Conservation (phyloP, 2,888 invertebrate species). For the Leucophenga montana region DNA sequence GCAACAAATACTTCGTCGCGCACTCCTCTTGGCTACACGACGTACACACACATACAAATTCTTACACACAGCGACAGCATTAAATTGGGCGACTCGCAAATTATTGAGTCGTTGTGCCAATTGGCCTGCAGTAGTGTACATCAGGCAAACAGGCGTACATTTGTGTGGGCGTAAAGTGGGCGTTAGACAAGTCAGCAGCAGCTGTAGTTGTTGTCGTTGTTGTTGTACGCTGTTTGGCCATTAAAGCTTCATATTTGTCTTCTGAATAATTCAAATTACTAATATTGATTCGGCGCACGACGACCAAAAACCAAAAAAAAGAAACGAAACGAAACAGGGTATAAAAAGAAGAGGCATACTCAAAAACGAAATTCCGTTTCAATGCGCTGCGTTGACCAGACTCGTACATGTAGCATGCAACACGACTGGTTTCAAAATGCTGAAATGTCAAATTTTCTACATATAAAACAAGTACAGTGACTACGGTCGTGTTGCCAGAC, state of each 20-base stretch:
- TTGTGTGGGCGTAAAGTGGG: slow-evolving; percentile 8
- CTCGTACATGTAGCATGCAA: neutral
- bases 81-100: slow-evolving; percentile 65
- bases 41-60: too few species aligned
- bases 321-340: too few species aligned
- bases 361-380: slow-evolving; percentile 11
- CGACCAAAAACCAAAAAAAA: slow-evolving; percentile 61
- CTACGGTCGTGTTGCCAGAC: too few species aligned
- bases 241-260: slow-evolving; percentile 73
- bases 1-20: slow-evolving; percentile 2
- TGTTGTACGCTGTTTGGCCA: slow-evolving; percentile 69
- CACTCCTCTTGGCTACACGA: slow-evolving; percentile 31
- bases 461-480: slow-evolving; percentile 24
- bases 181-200: neutral
- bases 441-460: slow-evolving; percentile 48
- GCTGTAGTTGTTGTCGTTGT: slow-evolving; percentile 14
- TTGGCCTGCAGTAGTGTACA: slow-evolving; percentile 27
- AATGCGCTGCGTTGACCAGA: slow-evolving; percentile 28
- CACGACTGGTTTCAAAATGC: slow-evolving; percentile 39
- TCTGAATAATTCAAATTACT: slow-evolving; percentile 74
- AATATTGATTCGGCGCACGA: slow-evolving; percentile 71
- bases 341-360: slow-evolving; percentile 46
- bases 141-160: slow-evolving; percentile 38
- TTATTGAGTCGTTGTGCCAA: slow-evolving; percentile 57
- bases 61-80: slow-evolving; percentile 42